Percentiles rank a stretch among this genome's conserved stretches.
phyloP scores from a whole-genome alignment of 2,113 vertebrate genomes.

The Rhabdornis inornatus region DNA sequence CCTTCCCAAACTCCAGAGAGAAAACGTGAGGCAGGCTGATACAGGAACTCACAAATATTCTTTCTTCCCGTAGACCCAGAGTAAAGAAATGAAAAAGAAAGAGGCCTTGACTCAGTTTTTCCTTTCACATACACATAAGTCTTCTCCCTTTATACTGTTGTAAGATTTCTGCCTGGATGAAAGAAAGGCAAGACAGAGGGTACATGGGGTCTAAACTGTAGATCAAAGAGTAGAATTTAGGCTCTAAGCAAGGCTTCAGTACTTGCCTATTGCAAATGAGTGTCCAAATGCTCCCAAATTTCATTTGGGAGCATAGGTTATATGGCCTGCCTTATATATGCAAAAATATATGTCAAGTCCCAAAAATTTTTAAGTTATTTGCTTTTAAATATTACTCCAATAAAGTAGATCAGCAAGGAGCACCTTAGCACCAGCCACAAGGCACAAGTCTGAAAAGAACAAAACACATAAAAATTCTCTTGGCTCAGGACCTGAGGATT shows the following conservation, averaged over 20 bases:
- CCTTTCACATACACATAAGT: background rate
- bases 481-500: background rate
- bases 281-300: background rate
- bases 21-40: background rate
- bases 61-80: background rate
- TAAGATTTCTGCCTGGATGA: background rate
- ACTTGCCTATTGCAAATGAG: background rate
- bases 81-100: background rate
- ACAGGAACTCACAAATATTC: rapidly evolving
- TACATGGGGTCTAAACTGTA: background rate
- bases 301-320: background rate
- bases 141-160: background rate
- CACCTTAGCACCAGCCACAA: background rate
- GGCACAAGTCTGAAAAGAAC: background rate
- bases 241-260: background rate
- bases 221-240: background rate
- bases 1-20: background rate
- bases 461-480: background rate
- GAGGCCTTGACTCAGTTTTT: background rate
- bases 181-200: background rate
- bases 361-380: background rate
- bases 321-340: background rate
- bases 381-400: background rate
- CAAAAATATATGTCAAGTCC: background rate
- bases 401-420: background rate